These are phyloP conservation scores for Dynastes tityus DNA, from an alignment of 2,888 invertebrate species.

Conservation along the genomic window DNA sequence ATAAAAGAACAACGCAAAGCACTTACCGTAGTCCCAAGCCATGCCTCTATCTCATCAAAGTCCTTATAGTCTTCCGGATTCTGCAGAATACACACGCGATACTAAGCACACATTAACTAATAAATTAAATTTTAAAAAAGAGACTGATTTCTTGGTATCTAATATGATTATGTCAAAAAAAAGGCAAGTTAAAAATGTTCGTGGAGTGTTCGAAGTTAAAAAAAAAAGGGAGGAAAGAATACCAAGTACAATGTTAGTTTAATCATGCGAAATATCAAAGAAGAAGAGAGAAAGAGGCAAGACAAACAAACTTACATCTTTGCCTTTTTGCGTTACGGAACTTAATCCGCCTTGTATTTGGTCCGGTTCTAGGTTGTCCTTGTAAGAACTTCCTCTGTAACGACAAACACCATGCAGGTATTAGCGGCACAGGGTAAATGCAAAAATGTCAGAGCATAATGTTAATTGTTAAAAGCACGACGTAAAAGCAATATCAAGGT, in stretches of 20 bases:
- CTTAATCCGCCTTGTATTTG: conserved; percentile 71
- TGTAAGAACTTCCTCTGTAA: conserved; percentile 74
- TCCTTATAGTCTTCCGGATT: conserved; percentile 82
- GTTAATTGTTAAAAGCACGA: no score
- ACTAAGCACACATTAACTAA: conserved; percentile 64
- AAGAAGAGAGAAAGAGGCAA: no score
- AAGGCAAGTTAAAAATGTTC: not conserved
- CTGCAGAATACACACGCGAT: conserved; percentile 66
- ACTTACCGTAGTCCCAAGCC: conserved; percentile 91
- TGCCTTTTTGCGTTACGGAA: conserved; percentile 65
- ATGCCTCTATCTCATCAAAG: conserved; percentile 95
- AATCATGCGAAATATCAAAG: conserved; percentile 4
- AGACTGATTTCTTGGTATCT: not conserved
- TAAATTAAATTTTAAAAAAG: conserved; percentile 61
- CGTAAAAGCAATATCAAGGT: no score
- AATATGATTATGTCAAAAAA: not conserved
- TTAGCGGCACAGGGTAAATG: no score
- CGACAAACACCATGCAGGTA: no score
- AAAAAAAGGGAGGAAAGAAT: conserved; percentile 15
- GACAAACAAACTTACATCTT: conserved; percentile 39
- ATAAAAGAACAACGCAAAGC: conserved; percentile 58
- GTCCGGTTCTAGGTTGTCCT: conserved; percentile 76
- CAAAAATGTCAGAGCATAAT: no score
- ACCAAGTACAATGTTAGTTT: not conserved
- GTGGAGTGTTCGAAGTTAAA: not conserved